Conservation (phyloP, 1,140 invertebrate species). For the Drosophila mayri region DNA sequence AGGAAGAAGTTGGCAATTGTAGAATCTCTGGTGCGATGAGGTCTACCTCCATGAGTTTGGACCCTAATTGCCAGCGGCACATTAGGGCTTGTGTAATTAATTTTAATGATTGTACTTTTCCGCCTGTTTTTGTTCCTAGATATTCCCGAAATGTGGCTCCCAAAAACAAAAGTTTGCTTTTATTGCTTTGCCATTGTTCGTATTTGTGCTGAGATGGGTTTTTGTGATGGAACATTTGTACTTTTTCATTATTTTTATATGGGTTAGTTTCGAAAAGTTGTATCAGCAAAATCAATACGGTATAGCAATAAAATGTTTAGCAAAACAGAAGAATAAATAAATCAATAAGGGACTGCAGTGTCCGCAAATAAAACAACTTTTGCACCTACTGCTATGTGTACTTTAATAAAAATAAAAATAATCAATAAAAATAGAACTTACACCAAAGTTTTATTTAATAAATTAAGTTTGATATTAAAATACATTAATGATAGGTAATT, state of each 20-base stretch:
- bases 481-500: too few species aligned
- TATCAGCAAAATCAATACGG: constrained; percentile 53
- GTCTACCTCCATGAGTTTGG: constrained; percentile 33
- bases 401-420: not conserved
- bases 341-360: constrained; percentile 36
- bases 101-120: constrained; percentile 73
- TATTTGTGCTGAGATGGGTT: constrained; percentile 21
- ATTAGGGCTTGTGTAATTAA: constrained; percentile 79
- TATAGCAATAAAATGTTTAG: constrained; percentile 62
- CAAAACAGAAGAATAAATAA: constrained; percentile 64
- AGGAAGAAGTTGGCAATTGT: constrained; percentile 36
- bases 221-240: constrained; percentile 6
- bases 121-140: constrained; percentile 2
- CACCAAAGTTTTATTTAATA: not conserved
- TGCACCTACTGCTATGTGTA: not conserved
- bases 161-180: constrained; percentile 51
- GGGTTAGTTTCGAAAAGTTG: constrained; percentile 37
- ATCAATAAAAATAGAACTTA: not conserved
- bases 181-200: constrained; percentile 45
- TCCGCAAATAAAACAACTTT: not conserved
- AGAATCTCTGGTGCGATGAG: constrained; percentile 12
- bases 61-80: constrained; percentile 72
- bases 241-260: constrained; percentile 38
- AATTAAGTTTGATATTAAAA: too few species aligned
- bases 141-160: constrained; percentile 5